Percentiles rank a stretch among this genome's conserved stretches.
These are phyloP conservation scores for Mus spretus DNA, from an alignment of 2,797 vertebrate genomes.

Conservation along the genomic window DNA sequence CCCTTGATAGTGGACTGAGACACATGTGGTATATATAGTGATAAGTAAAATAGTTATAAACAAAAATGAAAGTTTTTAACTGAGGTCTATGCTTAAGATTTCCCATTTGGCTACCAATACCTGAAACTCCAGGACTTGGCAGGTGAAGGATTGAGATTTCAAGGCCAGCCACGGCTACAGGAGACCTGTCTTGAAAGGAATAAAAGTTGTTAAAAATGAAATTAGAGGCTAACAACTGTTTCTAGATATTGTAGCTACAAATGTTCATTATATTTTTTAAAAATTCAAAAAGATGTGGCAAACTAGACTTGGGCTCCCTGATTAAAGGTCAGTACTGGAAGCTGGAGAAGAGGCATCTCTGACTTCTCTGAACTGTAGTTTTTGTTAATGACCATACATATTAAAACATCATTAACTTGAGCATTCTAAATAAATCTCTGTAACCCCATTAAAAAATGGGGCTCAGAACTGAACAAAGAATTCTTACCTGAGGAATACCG, in stretches of 20 bases:
- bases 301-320: conserved; percentile 29
- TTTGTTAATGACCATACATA: neutral
- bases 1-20: neutral
- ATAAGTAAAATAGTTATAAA: conserved; percentile 50
- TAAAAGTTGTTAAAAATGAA: neutral
- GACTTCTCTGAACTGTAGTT: neutral
- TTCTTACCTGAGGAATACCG: too few relatives aligned
- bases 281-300: conserved; percentile 26
- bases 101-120: neutral
- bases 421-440: conserved; percentile 2
- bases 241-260: conserved; percentile 7
- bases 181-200: neutral
- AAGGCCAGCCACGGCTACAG: neutral
- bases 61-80: conserved; percentile 48
- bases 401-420: neutral
- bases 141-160: neutral
- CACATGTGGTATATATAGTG: neutral
- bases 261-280: conserved; percentile 19
- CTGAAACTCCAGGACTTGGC: neutral
- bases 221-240: neutral
- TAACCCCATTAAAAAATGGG: too few relatives aligned
- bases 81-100: conserved; percentile 30
- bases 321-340: neutral
- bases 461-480: too few relatives aligned
- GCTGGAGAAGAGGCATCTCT: neutral